Percentiles rank a stretch among this genome's conserved stretches.
Evolutionary conservation across 1,140 invertebrate species (phyloP).

Genomic region (Lanistes nyassanus): DNA sequence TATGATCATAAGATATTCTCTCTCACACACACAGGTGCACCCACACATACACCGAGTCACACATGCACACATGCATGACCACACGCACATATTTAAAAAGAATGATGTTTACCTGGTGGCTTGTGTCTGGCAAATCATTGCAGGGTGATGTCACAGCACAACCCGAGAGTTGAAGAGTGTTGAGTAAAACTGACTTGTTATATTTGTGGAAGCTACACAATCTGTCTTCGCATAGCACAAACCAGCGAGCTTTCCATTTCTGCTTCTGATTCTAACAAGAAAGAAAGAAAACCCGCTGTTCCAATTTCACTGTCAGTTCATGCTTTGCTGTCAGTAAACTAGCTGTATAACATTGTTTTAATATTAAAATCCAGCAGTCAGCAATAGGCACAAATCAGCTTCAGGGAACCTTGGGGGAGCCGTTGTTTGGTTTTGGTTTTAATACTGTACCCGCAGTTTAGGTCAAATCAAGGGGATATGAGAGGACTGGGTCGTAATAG

Average conservation of each 20-base stretch:
- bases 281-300: no score
- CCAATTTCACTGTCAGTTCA: no score
- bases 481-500: no score
- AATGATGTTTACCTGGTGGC: slow-evolving; percentile 33
- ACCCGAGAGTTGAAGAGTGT: slow-evolving; percentile 41
- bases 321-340: no score
- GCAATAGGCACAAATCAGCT: neutral
- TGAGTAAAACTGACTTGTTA: slow-evolving; percentile 43
- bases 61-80: no score
- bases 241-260: slow-evolving; percentile 54
- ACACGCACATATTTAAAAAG: neutral
- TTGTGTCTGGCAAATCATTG: slow-evolving; percentile 39
- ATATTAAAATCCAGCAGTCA: neutral
- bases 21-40: no score
- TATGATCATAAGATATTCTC: no score
- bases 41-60: no score
- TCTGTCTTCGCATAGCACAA: slow-evolving; percentile 47
- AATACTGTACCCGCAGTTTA: neutral
- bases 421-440: neutral
- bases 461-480: neutral
- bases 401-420: neutral
- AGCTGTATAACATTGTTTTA: neutral
- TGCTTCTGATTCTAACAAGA: slow-evolving; percentile 39
- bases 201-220: slow-evolving; percentile 43
- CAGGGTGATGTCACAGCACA: slow-evolving; percentile 48